Percentiles rank a stretch among this genome's conserved stretches.
These are phyloP conservation scores for Acinonyx jubatus DNA, from an alignment of 2,113 vertebrate genomes.

Conservation along the genomic window DNA sequence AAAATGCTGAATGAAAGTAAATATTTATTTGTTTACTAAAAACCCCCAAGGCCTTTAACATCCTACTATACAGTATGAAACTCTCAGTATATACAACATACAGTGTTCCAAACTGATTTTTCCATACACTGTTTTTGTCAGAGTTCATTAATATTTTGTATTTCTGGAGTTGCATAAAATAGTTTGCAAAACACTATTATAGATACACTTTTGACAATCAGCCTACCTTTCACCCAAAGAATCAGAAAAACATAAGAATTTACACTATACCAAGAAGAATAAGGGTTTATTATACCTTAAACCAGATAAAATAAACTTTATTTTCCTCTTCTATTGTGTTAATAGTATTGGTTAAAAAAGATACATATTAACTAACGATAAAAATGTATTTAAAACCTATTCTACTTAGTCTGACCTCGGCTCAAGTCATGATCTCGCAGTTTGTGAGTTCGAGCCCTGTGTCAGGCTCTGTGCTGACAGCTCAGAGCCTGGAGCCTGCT, in stretches of 20 bases:
- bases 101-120: not conserved
- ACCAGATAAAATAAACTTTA: not conserved
- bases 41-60: not conserved
- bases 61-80: not conserved
- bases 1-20: conserved; percentile 25
- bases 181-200: not conserved
- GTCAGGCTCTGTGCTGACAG: too few species aligned
- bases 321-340: conserved; percentile 24
- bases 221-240: not conserved
- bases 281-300: not conserved
- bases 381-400: not conserved
- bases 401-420: not conserved
- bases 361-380: not conserved
- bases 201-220: not conserved
- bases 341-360: not conserved
- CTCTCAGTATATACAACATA: not conserved
- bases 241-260: not conserved
- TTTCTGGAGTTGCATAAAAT: not conserved
- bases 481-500: too few species aligned
- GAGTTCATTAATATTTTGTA: not conserved
- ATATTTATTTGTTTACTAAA: not conserved
- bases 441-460: too few species aligned
- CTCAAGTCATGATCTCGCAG: too few species aligned
- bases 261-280: not conserved
- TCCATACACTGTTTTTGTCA: not conserved